Evolutionary conservation across 2,888 invertebrate genomes (phyloP), one percentile per base, ranked within the genome.

Genomic region (Amblyteles armatorius): DNA sequence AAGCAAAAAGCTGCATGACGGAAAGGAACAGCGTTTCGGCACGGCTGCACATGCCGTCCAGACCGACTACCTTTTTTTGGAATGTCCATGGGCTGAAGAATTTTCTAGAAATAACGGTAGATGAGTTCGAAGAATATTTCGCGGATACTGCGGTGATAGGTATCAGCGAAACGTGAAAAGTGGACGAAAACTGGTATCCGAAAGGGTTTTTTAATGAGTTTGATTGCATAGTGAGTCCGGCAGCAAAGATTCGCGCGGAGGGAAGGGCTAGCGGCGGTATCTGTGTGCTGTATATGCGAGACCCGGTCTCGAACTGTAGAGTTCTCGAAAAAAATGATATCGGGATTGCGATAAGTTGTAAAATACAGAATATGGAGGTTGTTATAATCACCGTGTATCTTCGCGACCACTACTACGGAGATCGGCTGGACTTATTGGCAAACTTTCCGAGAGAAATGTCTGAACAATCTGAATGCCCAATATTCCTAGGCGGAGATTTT

Each of bases 191-290:
- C 1, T 16, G 16, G n/a, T 44, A 3, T 44, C 1, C 26, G 11
- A 19, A 22, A 6, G 26, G 16, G 1, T 3, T 68, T 6, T 68
- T 68, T 48, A 26, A 6, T 22, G 26, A 68, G n/a, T 68, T 16
- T 22, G 19, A 68, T 48, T 68, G 3, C 22, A 5, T 26, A 26
- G 22, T 16, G 11, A 48, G 26, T n/a, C 0, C 22, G 36, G 73
- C 73, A 11, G 29, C 33, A 40, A 78, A 48, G 50, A 68, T 68
- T 52, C 36, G 40, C 40, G 48, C 77, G 0, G 9, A 19, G 2
- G 77, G 82, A 4, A 82, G 82, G 22, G 77, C 82, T 3, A 77
- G 82, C 22, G 82, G 77, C 6, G 82, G 82, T 1, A 33, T 82
- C 4, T 57, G 76, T 52, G 67, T 72, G 13, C 19, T 83, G 11